Conservation (phyloP, 2,113 vertebrate genomes). For the Agelaius tricolor region DNA sequence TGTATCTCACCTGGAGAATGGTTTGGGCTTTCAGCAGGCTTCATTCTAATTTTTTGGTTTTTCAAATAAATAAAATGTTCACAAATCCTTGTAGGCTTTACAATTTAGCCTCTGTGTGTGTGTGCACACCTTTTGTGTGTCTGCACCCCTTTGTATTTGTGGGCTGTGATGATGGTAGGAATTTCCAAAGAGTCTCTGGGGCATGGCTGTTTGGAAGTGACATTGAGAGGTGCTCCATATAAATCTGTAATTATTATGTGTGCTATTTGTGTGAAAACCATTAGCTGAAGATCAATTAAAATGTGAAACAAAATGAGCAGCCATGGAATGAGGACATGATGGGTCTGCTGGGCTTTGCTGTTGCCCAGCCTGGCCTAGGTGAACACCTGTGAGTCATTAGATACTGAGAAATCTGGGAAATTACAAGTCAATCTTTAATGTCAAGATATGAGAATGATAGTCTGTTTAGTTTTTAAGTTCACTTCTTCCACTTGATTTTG, state of each 20-base stretch:
- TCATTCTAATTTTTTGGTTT: neutral
- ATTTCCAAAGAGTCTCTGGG: neutral
- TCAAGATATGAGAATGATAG: neutral
- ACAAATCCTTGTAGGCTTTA: neutral
- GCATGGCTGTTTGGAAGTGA: neutral
- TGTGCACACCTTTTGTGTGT: neutral
- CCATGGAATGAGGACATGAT: neutral
- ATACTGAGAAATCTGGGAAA: neutral
- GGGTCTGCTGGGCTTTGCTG: neutral
- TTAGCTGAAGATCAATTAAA: neutral
- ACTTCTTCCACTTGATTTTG: neutral
- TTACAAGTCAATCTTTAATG: neutral
- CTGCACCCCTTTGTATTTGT: fast-evolving
- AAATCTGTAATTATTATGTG: neutral
- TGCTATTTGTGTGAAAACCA: neutral
- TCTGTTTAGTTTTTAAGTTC: neutral
- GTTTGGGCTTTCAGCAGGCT: neutral
- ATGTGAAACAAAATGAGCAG: neutral
- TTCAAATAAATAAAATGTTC: neutral
- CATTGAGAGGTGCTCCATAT: neutral
- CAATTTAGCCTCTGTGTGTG: neutral
- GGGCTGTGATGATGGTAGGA: neutral
- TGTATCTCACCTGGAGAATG: neutral
- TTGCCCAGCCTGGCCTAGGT: neutral
- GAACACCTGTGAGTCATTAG: neutral